phyloP scores from a whole-genome alignment of 1,140 invertebrate species.

The Lepidurus packardi region DNA sequence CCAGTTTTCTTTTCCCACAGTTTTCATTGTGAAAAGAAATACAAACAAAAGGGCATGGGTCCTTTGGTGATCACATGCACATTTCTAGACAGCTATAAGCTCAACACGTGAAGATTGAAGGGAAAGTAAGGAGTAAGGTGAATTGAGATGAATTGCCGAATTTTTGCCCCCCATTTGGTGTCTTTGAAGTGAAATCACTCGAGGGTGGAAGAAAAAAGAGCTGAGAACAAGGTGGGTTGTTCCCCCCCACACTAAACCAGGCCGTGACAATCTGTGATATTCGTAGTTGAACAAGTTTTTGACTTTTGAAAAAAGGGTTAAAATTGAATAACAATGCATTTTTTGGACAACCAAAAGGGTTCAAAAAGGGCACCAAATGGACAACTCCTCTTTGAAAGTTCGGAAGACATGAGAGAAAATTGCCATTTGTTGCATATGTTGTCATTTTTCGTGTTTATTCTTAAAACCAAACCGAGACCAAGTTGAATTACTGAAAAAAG shows the following conservation, averaged over 20 bases:
- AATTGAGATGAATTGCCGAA: neutral
- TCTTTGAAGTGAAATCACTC: neutral
- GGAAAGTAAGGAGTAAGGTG: too few species aligned
- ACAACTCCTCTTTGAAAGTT: too few species aligned
- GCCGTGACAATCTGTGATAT: slow-evolving; percentile 1
- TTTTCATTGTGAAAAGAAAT: too few species aligned
- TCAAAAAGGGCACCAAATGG: neutral
- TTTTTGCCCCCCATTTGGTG: neutral
- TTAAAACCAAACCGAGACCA: slow-evolving; percentile 2
- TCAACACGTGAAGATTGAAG: too few species aligned
- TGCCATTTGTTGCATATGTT: neutral
- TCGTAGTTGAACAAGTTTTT: slow-evolving; percentile 9
- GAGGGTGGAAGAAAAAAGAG: neutral
- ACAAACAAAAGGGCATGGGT: too few species aligned
- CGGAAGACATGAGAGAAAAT: neutral
- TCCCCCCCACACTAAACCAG: slow-evolving; percentile 8
- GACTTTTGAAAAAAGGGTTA: neutral
- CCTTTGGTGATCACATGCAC: too few species aligned
- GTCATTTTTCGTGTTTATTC: neutral
- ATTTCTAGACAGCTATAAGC: too few species aligned
- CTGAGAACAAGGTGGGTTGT: slow-evolving; percentile 16
- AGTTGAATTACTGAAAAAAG: slow-evolving; percentile 4
- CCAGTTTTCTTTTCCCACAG: too few species aligned
- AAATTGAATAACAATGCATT: neutral
- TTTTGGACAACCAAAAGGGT: neutral